A percentile compares a stretch with the other conserved stretches of the same genome.
Evolutionary conservation across 2,888 invertebrate genomes (phyloP).

Genomic region (Plebejus melissa): DNA sequence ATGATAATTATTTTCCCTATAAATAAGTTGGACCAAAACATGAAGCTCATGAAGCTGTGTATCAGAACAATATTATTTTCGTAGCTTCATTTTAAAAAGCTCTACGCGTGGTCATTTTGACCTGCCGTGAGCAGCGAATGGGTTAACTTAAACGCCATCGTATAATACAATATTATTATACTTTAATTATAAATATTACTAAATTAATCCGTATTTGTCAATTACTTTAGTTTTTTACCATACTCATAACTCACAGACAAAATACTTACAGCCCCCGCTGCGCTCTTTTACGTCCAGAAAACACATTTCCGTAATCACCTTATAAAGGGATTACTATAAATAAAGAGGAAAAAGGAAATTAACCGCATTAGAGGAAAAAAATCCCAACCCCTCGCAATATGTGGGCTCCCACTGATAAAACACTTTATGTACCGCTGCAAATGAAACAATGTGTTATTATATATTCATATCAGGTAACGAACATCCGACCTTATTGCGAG

Average conservation of each 20-base stretch:
- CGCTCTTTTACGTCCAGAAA: conserved; percentile 77
- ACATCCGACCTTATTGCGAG: conserved; percentile 36
- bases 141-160: not conserved
- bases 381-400: conserved; percentile 73
- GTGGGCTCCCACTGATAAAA: conserved; percentile 77
- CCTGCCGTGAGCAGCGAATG: not conserved
- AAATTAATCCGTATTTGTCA: not conserved
- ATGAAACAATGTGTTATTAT: conserved; percentile 71
- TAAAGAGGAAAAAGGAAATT: conserved; percentile 79
- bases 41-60: not conserved
- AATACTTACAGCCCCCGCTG: conserved; percentile 58
- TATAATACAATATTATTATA: too few relatives aligned
- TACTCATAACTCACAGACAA: conserved; percentile 28
- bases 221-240: conserved; percentile 9
- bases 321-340: conserved; percentile 80
- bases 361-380: conserved; percentile 78
- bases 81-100: not conserved
- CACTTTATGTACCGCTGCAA: conserved; percentile 69
- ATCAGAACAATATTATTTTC: not conserved
- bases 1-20: not conserved
- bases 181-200: too few relatives aligned
- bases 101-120: not conserved
- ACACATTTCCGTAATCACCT: conserved; percentile 80
- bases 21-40: not conserved
- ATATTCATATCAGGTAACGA: conserved; percentile 44